A percentile compares a stretch with the other conserved stretches of the same genome.
Evolutionary conservation across 2,797 vertebrate species (phyloP).

Genomic region (Scomberomorus guttatus): DNA sequence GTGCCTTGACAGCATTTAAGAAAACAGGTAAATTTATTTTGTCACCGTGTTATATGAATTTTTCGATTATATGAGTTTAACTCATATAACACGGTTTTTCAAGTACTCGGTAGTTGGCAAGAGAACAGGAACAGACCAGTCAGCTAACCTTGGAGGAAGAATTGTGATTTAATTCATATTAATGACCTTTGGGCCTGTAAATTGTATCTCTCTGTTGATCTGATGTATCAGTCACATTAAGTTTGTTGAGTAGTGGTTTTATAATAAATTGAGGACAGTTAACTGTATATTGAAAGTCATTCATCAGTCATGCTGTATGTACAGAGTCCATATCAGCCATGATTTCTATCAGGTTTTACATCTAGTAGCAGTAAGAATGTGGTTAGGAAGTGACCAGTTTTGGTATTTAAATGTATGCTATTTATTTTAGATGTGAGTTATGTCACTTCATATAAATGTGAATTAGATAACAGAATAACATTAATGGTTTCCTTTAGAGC

Average conservation of each 20-base stretch:
- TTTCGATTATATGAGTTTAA: too few species aligned
- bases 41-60: rapidly evolving
- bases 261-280: not conserved
- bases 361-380: not conserved
- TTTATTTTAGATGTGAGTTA: not conserved
- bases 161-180: not conserved
- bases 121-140: not conserved
- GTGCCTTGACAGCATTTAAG: not conserved
- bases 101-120: too few species aligned
- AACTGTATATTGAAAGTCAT: not conserved
- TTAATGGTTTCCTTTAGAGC: too few species aligned
- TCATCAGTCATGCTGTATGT: not conserved
- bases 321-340: not conserved
- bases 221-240: too few species aligned
- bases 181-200: not conserved
- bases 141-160: constrained; percentile 22
- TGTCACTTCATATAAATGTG: not conserved
- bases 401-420: not conserved
- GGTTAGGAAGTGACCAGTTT: not conserved
- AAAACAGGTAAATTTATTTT: constrained; percentile 35
- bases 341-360: not conserved
- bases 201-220: not conserved
- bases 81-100: too few species aligned
- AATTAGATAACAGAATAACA: too few species aligned
- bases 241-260: not conserved